Base-by-base conservation (phyloP, 2,888 invertebrate genomes). In the Sarcophaga subvicina region DNA sequence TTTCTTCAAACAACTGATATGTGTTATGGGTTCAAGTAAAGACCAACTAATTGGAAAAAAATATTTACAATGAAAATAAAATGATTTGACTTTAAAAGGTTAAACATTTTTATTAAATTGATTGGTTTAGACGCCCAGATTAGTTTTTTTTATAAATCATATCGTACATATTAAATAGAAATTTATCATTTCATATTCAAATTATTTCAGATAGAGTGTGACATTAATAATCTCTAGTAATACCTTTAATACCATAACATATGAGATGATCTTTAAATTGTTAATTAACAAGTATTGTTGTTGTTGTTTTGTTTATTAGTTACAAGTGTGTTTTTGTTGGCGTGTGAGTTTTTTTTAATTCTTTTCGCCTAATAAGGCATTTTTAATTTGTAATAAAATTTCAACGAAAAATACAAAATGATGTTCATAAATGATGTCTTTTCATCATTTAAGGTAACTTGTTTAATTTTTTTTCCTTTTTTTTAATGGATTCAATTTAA, bases 321-420 rank as follows among this genome's bases (percentile, higher is more conserved):
- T 22, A 22, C 22, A 22, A 22, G 22, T 22, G 22, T 22, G 1
- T 22, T 22, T 22, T 22, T 22, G 22, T 22, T 22, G 22, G 37
- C 37, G 37, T 37, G 37, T 37, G 37, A 8, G 37, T 37, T 8
- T 37, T 10, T 37, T 71, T 14, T 14, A 63, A 76, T 81, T 63
- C 64, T 47, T 54, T 72, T 54, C 59, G 4, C 81, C 81, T 22
- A 66, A 45, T 20, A 60, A 71, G 83, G 77, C 49, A 66, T 20
- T 67, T 78, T 78, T 78, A 72, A 78, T 78, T 83, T 73, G 78
- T 27, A 72, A 73, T 83, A 83, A 78, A 83, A 67, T 83, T 54
- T 67, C 12, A 67, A 47, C 12, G 27, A 37, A 37, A 62, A 62
- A 62, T 20, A 25, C 17, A 12, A 59, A 71, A 59, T 71, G 14